phyloP scores from a whole-genome alignment of 2,888 invertebrate genomes.

The Drosophila putrida region DNA sequence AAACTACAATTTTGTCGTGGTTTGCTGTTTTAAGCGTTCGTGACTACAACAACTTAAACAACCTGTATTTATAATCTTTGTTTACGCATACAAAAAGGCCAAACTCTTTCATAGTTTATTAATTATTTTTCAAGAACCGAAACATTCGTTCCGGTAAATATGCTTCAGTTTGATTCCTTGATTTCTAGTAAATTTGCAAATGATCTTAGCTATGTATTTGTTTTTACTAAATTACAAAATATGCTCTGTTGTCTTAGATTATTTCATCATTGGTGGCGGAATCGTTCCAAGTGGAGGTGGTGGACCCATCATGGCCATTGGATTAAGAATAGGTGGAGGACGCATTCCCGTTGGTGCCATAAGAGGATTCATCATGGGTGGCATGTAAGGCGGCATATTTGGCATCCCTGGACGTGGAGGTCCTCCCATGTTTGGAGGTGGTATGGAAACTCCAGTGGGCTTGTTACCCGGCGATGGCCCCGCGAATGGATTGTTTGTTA shows the following conservation, averaged over 20 bases:
- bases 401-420: constrained; percentile 88
- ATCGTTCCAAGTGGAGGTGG: constrained; percentile 90
- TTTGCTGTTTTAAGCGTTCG: no score
- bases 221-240: constrained; percentile 32
- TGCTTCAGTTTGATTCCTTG: no score
- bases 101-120: no score
- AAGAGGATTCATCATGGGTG: constrained; percentile 92
- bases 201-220: constrained; percentile 36
- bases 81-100: no score
- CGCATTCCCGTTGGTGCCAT: constrained; percentile 84
- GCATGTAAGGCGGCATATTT: constrained; percentile 88
- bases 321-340: constrained; percentile 91
- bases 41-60: no score
- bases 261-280: constrained; percentile 89
- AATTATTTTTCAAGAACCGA: no score
- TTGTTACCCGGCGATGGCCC: constrained; percentile 86
- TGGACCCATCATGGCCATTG: constrained; percentile 91
- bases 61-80: no score
- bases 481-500: constrained; percentile 95
- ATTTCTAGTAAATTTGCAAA: constrained; percentile 31
- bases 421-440: constrained; percentile 90
- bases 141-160: no score
- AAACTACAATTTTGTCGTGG: no score
- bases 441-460: constrained; percentile 90
- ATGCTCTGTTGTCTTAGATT: constrained; percentile 24